Evolutionary conservation across 2,888 invertebrate species (phyloP), one percentile per base, ranked within the genome.

Genomic region (Sarcophaga variegata): DNA sequence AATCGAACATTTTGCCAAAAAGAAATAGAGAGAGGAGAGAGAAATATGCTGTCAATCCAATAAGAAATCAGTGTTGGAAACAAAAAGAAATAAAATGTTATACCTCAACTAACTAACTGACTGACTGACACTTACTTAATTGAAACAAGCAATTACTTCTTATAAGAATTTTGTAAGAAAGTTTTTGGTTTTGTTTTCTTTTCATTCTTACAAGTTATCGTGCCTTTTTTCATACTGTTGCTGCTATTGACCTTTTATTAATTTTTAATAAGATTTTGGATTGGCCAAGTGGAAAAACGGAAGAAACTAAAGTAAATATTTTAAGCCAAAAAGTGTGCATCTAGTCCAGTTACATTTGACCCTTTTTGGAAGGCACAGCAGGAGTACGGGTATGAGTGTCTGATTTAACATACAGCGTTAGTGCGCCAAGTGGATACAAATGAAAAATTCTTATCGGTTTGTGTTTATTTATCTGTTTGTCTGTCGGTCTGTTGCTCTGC

Each of bases 231-330:
- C 72, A 78, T 54, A 70, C 47, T 69, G 72, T 47, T 82, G 79
- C 78, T 45, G 72, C 47, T 69, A 72, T 63, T 87, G 84, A 81
- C 84, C 84, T 87, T 84, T 87, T 82, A 84, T 87, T 84, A 87
- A 87, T 87, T 81, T 87, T 87, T 87, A 87, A 87, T 87, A 87
- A 79, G 64, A 67, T 69, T 76, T 72, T 54, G 17, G 77, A 67
- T 63, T 76, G 60, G 62, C n/a, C 72, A 69, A 69, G 75, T 62
- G 81, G 70, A 83, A 83, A 76, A 64, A 72, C 71, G 59, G 60
- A 49, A 59, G 49, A 62, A 37, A 63, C 37, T 49, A 60, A 71
- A 67, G 62, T 64, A 72, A 60, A 63, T 70, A 64, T 17, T 20
- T 83, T 84, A 84, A 87, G 81, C 66, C 81, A 69, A 87, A 63